Percentiles rank a stretch among this genome's conserved stretches.
phyloP scores from a whole-genome alignment of 1,140 invertebrate species.

The Trichonephila clavipes region DNA sequence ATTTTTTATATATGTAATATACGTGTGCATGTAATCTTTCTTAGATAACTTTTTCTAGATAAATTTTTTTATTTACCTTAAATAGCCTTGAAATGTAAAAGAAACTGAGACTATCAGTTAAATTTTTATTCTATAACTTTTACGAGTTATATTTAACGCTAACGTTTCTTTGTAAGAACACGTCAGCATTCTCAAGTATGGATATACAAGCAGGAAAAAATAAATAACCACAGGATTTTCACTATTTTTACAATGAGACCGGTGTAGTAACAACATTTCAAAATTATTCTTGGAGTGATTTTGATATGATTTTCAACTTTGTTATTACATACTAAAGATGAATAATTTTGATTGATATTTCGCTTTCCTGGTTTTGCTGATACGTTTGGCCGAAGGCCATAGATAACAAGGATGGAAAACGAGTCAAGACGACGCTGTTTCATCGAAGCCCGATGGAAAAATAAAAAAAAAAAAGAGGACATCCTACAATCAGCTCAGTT shows the following conservation, averaged over 20 bases:
- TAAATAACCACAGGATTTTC: too few relatives aligned
- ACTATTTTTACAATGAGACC: neutral
- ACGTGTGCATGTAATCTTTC: too few relatives aligned
- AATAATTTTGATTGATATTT: conserved; percentile 41
- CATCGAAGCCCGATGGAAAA: neutral
- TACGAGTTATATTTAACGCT: too few relatives aligned
- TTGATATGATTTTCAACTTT: conserved; percentile 34
- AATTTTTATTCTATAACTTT: too few relatives aligned
- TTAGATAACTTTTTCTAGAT: too few relatives aligned
- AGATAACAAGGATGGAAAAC: conserved; percentile 22
- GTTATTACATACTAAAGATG: conserved; percentile 16
- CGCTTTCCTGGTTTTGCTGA: neutral
- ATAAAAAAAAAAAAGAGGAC: conserved; percentile 26
- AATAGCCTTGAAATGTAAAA: too few relatives aligned
- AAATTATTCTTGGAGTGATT: neutral
- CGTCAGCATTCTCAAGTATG: too few relatives aligned
- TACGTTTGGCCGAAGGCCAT: conserved; percentile 45
- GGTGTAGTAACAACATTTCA: neutral
- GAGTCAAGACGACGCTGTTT: conserved; percentile 30
- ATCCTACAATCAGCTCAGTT: conserved; percentile 67
- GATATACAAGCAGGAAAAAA: too few relatives aligned
- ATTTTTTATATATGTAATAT: too few relatives aligned
- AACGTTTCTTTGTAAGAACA: too few relatives aligned
- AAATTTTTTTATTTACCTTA: too few relatives aligned
- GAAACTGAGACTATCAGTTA: too few relatives aligned